Evolutionary conservation across 64 coral and sea anemone genomes (phyloP), one percentile per base, ranked within the genome.

Genomic region (Pocillopora verrucosa): DNA sequence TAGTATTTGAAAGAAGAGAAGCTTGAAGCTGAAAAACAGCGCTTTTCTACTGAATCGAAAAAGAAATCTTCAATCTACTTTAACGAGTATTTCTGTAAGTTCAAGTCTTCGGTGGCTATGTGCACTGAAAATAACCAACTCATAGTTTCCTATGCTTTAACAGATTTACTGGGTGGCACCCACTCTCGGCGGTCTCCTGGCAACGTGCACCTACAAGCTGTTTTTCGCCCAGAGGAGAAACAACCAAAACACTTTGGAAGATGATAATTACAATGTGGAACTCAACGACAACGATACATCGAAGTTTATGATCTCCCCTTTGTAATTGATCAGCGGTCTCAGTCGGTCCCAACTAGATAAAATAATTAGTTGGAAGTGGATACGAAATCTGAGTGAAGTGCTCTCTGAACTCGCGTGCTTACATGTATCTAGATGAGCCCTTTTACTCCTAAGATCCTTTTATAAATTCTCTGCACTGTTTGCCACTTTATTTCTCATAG

Each of bases 121-220:
- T 69, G 19, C 1, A 22, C 22, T 22, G 16, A 56, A 56, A 56
- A 59, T 16, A 59, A 58, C 22, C 51, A 58, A 13, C 9, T 25
- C 59, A 58, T 61, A 5, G 34, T 77, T 75, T 2, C 63, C 14
- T 22, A 17, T 86, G 82, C 25, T 60, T 3, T 36, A 34, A 20
- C 65, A 97, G 95, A 87, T 97, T 59, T 97, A 93, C 24, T 97
- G 95, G 95, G 82, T 90, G 62, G 95, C 86, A 11, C 95, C 95
- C 4, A 88, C 83, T 9, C 5, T 76, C 56, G 95, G 91, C 35
- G 83, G 86, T 16, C 79, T 97, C 30, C 14, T 85, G n/a, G 95
- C 88, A 13, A 87, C 82, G 3, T 65, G 76, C 16, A 86, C 89
- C 34, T 97, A 97, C 88, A 82, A 93, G n/a, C 17, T 87, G 17